phyloP scores from a whole-genome alignment of 2,888 invertebrate species.

The Andrena dorsata region DNA sequence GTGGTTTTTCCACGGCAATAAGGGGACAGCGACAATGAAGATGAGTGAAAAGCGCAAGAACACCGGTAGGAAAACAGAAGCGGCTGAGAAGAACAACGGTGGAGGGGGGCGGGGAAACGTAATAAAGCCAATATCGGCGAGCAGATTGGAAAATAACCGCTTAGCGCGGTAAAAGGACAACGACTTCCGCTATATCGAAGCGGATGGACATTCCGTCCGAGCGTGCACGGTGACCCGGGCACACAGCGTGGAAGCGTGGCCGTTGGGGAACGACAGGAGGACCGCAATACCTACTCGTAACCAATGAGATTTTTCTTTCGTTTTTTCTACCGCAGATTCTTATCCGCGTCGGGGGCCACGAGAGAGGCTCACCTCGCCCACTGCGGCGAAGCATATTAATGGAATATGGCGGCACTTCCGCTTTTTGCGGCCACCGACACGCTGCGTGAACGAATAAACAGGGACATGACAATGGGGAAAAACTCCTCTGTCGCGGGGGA shows the following conservation, averaged over 20 bases:
- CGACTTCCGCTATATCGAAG: slow-evolving; percentile 29
- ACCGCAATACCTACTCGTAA: not conserved
- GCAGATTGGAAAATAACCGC: slow-evolving; percentile 76
- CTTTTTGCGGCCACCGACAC: slow-evolving; percentile 18
- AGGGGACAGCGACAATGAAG: slow-evolving; percentile 42
- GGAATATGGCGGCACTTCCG: slow-evolving; percentile 11
- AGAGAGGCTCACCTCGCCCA: not conserved
- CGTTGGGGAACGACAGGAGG: not conserved
- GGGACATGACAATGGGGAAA: not conserved
- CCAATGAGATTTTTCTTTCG: slow-evolving; percentile 4
- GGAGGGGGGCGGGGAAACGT: slow-evolving; percentile 59
- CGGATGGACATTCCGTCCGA: not conserved
- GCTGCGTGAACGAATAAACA: slow-evolving; percentile 20
- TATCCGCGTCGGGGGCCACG: slow-evolving; percentile 15
- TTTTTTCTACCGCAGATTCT: not conserved
- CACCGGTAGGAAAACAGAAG: not conserved
- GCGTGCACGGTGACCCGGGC: slow-evolving; percentile 1
- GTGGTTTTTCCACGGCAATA: slow-evolving; percentile 35
- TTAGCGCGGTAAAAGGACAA: slow-evolving; percentile 63
- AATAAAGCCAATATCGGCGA: slow-evolving; percentile 74
- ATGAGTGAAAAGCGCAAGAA: slow-evolving; percentile 46
- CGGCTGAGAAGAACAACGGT: not conserved
- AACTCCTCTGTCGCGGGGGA: not conserved
- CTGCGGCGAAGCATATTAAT: slow-evolving; percentile 24
- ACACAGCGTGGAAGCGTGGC: slow-evolving; percentile 21